Percentiles rank a stretch among this genome's conserved stretches.
Conservation (phyloP, 1,140 invertebrate species). For the Drosophila tropicalis region DNA sequence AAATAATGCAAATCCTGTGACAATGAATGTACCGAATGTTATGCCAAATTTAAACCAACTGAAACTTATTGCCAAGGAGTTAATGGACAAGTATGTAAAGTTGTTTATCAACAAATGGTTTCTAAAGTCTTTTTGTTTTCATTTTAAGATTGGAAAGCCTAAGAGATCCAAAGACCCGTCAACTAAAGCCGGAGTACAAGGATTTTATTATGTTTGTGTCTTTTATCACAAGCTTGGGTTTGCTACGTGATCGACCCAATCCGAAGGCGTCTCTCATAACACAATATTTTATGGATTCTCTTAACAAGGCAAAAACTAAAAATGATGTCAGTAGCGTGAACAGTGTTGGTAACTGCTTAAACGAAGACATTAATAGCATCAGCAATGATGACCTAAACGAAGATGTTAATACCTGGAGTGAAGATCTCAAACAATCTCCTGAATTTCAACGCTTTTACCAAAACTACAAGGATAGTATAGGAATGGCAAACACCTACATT, state of each 20-base stretch:
- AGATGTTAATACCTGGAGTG: too few species aligned
- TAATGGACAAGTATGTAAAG: slow-evolving; percentile 53
- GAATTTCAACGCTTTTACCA: slow-evolving; percentile 85
- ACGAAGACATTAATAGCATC: too few species aligned
- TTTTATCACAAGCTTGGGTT: slow-evolving; percentile 83
- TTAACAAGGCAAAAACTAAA: slow-evolving; percentile 48
- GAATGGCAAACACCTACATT: slow-evolving; percentile 62
- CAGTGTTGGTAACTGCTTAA: slow-evolving; percentile 84
- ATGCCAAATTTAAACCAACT: slow-evolving; percentile 57
- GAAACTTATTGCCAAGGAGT: slow-evolving; percentile 65
- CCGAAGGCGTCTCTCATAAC: slow-evolving; percentile 84
- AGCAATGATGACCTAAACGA: too few species aligned
- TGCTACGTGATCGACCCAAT: slow-evolving; percentile 84
- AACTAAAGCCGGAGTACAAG: slow-evolving; percentile 85
- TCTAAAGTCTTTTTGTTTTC: not conserved
- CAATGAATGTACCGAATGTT: slow-evolving; percentile 72
- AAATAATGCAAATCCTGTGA: slow-evolving; percentile 70
- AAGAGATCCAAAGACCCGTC: slow-evolving; percentile 83
- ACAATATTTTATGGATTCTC: slow-evolving; percentile 85
- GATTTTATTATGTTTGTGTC: slow-evolving; percentile 88
- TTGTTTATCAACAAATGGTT: not conserved
- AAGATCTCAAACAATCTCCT: slow-evolving; percentile 83
- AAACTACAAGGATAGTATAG: slow-evolving; percentile 78
- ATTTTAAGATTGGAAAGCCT: slow-evolving; percentile 84
- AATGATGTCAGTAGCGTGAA: slow-evolving; percentile 84